Percentiles rank a stretch among this genome's conserved stretches.
Evolutionary conservation across 2,797 vertebrate species (phyloP).

Genomic region (Psittacula echo): DNA sequence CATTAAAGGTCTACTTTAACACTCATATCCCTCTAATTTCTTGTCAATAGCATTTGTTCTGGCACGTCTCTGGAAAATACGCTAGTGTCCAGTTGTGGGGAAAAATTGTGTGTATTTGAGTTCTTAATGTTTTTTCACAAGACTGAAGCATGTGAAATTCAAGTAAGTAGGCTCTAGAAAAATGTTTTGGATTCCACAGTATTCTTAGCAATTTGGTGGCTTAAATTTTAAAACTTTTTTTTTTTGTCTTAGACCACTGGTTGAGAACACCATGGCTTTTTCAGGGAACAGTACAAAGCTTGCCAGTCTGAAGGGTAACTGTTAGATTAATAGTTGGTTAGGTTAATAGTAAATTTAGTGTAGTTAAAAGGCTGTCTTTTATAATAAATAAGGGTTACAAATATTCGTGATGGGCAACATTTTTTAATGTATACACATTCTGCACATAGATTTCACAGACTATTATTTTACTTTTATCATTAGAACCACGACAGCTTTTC

Average conservation of each 20-base stretch:
- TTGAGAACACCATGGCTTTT: not conserved
- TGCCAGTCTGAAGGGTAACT: not conserved
- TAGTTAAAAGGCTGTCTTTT: not conserved
- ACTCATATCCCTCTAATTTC: rapidly evolving
- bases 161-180: not conserved
- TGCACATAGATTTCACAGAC: not conserved
- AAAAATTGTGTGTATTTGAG: not conserved
- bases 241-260: not conserved
- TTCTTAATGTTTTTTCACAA: not conserved
- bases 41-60: not conserved
- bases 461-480: not conserved
- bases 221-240: not conserved
- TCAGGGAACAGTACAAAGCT: not conserved
- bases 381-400: not conserved
- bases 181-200: not conserved
- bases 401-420: not conserved
- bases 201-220: not conserved
- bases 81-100: not conserved
- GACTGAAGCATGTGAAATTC: not conserved
- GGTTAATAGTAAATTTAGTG: not conserved
- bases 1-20: not conserved
- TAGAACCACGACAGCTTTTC: not conserved
- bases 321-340: not conserved
- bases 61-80: not conserved
- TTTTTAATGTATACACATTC: not conserved